Evolutionary conservation across 1,140 invertebrate genomes (phyloP).

Genomic region (Camponotus pennsylvanicus): DNA sequence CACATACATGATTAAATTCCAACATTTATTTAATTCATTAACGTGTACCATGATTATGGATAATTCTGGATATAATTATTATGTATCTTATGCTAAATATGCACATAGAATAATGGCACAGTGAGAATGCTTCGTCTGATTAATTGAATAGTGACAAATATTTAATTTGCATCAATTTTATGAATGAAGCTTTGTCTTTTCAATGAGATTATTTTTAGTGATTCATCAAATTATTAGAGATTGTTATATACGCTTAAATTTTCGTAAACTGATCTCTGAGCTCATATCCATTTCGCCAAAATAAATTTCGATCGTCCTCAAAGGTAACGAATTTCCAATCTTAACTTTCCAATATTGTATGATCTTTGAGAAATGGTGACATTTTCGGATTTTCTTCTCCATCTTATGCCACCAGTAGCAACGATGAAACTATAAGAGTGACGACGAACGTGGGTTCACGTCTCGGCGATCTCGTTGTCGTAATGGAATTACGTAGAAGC

Average conservation of each 20-base stretch:
- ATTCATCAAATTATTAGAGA: conserved; percentile 10
- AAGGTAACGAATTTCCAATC: background rate
- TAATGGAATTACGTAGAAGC: conserved; percentile 63
- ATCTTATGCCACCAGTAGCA: background rate
- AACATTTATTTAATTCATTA: conserved; percentile 27
- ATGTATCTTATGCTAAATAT: background rate
- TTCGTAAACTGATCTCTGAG: background rate
- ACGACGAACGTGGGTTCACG: conserved; percentile 35
- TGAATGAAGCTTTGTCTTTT: background rate
- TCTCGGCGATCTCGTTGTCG: conserved; percentile 33
- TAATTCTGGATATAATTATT: background rate
- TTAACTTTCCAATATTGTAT: background rate
- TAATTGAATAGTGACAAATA: background rate
- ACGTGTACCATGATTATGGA: background rate
- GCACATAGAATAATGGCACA: too few relatives aligned
- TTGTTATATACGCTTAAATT: background rate
- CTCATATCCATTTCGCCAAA: background rate
- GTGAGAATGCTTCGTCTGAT: background rate
- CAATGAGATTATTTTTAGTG: background rate
- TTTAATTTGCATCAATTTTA: background rate
- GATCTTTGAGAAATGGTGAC: background rate
- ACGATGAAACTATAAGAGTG: conserved; percentile 20
- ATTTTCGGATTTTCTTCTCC: background rate
- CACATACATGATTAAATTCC: background rate
- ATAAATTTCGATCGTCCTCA: background rate